These are phyloP conservation scores for Cichladusa arquata DNA, from an alignment of 2,113 vertebrate genomes.

Conservation along the genomic window DNA sequence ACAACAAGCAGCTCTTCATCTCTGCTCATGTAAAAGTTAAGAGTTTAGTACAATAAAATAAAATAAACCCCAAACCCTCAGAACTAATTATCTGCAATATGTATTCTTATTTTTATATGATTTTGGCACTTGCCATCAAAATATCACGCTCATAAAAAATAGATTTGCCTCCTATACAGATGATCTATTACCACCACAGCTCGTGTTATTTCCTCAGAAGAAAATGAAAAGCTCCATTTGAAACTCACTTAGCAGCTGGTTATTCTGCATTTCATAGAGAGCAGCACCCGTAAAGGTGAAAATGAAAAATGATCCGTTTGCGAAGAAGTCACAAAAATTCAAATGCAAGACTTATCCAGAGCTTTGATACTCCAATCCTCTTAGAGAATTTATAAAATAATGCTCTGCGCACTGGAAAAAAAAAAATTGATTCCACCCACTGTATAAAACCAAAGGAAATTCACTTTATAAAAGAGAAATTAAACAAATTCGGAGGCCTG, in stretches of 20 bases:
- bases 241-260: conserved; percentile 63
- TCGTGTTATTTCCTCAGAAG: conserved; percentile 43
- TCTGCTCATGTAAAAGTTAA: neutral
- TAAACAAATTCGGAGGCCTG: neutral
- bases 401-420: neutral
- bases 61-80: neutral
- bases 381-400: conserved; percentile 46
- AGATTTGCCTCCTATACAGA: conserved; percentile 50
- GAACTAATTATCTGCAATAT: conserved; percentile 41
- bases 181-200: conserved; percentile 49
- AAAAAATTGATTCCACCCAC: neutral
- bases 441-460: conserved; percentile 5
- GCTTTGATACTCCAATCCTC: conserved; percentile 40
- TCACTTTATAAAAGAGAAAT: neutral
- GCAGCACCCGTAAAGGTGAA: conserved; percentile 52
- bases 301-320: conserved; percentile 53
- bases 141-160: conserved; percentile 15
- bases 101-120: conserved; percentile 35
- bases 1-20: neutral
- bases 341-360: conserved; percentile 52
- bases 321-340: conserved; percentile 66
- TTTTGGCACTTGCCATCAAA: conserved; percentile 34
- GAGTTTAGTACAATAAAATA: neutral
- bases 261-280: conserved; percentile 57
- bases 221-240: conserved; percentile 67